Base-by-base conservation (phyloP, 2,113 vertebrate genomes). In the Melozone crissalis region DNA sequence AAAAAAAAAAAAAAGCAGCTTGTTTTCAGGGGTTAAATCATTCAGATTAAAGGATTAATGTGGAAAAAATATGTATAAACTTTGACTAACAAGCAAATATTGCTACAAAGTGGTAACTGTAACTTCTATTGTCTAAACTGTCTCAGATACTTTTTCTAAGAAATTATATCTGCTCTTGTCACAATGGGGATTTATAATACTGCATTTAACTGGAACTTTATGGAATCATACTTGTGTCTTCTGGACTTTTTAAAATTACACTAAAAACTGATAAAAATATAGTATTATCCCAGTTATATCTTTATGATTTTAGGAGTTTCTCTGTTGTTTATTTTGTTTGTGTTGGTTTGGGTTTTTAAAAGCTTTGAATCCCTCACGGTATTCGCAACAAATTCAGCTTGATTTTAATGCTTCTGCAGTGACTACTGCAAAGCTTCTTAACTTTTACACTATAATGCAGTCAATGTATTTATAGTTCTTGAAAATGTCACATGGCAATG, bases 391-490 rank as follows among this genome's bases (percentile, higher is more conserved):
- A 94, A 71, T 87, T 59, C 62, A 79, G 76, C 54, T 87, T 78
- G 47, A 84, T 96, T 95, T 93, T 84, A 83, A 93, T 33, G 37
- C 68, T 96, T 91, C 94, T 88, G 92, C 91, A 92, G 91, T 90
- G 89, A 92, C 83, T 80, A 80, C 80, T 23, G 85, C 96, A 96
- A 91, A 96, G 94, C 93, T 92, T 78, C 94, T 96, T 94, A 96
- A 97, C 80, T 95, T 96, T 78, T 92, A 79, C 61, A 92, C 74
- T 78, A 66, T 91, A 95, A 96, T 92, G 91, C 85, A 96, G 93
- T 89, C 93, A 87, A 80, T 92, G 75, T 96, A 96, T 97, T 97
- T 97, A 96, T 94, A 96, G 72, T 87, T 95, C 89, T 81, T 84
- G 61, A 92, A 95, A 97, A 92, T 85, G 77, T 92, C 84, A 92